Evolutionary conservation across 2,113 vertebrate genomes (phyloP).

Genomic region (Pteronura brasiliensis): DNA sequence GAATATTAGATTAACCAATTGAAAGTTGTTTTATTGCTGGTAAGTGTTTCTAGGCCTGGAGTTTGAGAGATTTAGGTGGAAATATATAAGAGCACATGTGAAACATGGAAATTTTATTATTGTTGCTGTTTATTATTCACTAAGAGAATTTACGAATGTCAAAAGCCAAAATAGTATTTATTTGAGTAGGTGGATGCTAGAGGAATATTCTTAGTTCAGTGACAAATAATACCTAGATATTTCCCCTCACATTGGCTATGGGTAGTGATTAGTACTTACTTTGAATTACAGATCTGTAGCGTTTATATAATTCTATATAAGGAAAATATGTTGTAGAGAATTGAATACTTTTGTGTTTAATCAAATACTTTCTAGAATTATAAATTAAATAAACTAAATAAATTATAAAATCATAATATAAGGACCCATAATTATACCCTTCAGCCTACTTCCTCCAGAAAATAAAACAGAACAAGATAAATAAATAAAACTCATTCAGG

Average conservation of each 20-base stretch:
- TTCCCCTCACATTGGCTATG: not conserved
- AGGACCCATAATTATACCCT: not conserved
- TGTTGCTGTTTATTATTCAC: not conserved
- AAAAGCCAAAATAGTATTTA: not conserved
- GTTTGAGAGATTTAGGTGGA: not conserved
- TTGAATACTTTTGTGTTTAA: not conserved
- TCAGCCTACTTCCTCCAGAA: not conserved
- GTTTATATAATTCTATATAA: conserved; percentile 65
- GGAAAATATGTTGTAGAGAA: conserved; percentile 58
- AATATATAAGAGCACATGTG: conserved; percentile 1
- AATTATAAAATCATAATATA: not conserved
- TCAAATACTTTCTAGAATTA: not conserved
- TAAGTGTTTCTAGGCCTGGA: not conserved
- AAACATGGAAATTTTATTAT: not conserved
- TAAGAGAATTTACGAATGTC: not conserved
- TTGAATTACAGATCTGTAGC: not conserved
- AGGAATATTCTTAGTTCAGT: not conserved
- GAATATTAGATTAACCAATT: not conserved
- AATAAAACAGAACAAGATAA: conserved; percentile 12
- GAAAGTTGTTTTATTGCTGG: not conserved
- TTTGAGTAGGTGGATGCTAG: not conserved
- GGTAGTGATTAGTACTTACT: not conserved
- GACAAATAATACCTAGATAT: not conserved
- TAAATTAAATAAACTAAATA: not conserved
- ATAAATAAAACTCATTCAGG: conserved; percentile 49